Evolutionary conservation across 2,113 vertebrate genomes (phyloP).

Genomic region (Triplophysa tibetana): DNA sequence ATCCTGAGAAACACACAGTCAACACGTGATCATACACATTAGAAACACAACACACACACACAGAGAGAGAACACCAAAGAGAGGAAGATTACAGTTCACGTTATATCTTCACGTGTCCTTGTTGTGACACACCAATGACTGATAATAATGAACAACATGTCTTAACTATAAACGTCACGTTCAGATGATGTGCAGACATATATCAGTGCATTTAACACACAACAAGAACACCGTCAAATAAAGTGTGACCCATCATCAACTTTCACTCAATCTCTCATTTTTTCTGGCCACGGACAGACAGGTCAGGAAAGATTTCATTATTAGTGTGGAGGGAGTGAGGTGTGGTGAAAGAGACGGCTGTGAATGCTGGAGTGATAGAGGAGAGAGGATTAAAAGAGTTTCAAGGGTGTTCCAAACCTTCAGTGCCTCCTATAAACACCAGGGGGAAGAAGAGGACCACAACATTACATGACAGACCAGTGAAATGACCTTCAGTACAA

Average conservation of each 20-base stretch:
- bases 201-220: too few relatives aligned
- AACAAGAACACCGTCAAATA: too few relatives aligned
- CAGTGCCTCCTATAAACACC: constrained; percentile 88
- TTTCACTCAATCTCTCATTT: too few relatives aligned
- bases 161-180: too few relatives aligned
- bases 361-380: neutral
- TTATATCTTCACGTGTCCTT: neutral
- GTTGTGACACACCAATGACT: too few relatives aligned
- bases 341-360: constrained; percentile 2
- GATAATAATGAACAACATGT: too few relatives aligned
- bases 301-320: too few relatives aligned
- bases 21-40: neutral
- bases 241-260: too few relatives aligned
- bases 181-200: too few relatives aligned
- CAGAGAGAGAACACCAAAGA: neutral
- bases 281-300: too few relatives aligned
- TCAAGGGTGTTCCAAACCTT: constrained; percentile 87
- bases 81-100: neutral
- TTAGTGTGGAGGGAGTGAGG: neutral
- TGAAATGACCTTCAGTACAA: neutral
- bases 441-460: constrained; percentile 60
- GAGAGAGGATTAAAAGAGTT: neutral
- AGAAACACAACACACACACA: neutral
- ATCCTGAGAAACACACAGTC: constrained; percentile 68
- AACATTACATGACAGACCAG: constrained; percentile 14